Percentiles rank a stretch among this genome's conserved stretches.
phyloP scores from a whole-genome alignment of 2,888 invertebrate species.

The Zygothrica quintamaculata region DNA sequence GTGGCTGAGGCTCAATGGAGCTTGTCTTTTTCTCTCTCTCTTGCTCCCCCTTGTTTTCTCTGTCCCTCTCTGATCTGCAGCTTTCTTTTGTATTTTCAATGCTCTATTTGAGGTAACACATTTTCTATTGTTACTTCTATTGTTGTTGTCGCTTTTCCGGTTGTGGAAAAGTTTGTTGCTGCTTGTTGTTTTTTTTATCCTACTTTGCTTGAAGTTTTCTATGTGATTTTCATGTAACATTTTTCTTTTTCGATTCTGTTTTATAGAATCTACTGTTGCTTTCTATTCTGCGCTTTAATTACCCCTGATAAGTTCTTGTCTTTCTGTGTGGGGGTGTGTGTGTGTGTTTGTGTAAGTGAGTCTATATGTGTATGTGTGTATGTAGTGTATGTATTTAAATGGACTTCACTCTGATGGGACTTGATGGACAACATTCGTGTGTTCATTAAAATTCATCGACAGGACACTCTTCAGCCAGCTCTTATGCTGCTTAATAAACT shows the following conservation, averaged over 20 bases:
- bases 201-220: slow-evolving; percentile 44
- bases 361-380: too few species aligned
- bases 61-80: not conserved
- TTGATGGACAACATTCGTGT: slow-evolving; percentile 26
- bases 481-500: slow-evolving; percentile 66
- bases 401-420: too few species aligned
- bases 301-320: too few species aligned
- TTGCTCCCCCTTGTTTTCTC: not conserved
- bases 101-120: slow-evolving; percentile 53
- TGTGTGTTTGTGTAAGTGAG: too few species aligned
- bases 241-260: slow-evolving; percentile 45
- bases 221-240: slow-evolving; percentile 46
- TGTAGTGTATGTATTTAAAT: too few species aligned
- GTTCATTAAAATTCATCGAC: slow-evolving; percentile 64
- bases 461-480: slow-evolving; percentile 2
- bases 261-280: slow-evolving; percentile 45
- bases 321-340: too few species aligned
- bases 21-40: slow-evolving; percentile 9
- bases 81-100: not conserved
- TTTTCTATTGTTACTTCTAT: slow-evolving; percentile 33
- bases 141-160: slow-evolving; percentile 48
- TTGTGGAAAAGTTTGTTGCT: slow-evolving; percentile 45
- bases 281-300: slow-evolving; percentile 76
- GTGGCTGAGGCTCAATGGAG: slow-evolving; percentile 38
- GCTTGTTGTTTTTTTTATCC: not conserved